Percentiles rank a stretch among this genome's conserved stretches.
These are phyloP conservation scores for Astreopora myriophthalma DNA, from an alignment of 64 coral and sea anemone species.

Conservation along the genomic window DNA sequence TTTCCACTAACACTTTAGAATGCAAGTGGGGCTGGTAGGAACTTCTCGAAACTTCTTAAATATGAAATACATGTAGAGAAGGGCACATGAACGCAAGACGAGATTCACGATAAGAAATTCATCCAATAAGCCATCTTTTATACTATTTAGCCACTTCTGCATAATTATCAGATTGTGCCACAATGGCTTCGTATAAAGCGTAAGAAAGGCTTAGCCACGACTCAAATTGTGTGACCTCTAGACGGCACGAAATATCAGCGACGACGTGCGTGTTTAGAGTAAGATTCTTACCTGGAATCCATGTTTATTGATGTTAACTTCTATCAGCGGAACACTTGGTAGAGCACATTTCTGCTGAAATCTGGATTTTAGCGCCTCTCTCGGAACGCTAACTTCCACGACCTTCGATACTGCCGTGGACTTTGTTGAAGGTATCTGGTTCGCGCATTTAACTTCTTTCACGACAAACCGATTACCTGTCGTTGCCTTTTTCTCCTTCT, in stretches of 20 bases:
- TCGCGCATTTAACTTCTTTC: constrained; percentile 25
- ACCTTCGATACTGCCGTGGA: background rate
- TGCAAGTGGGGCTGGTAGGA: too few species aligned
- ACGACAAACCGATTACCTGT: constrained; percentile 5
- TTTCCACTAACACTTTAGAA: too few species aligned
- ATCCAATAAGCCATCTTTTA: too few species aligned
- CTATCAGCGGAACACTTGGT: constrained; percentile 2
- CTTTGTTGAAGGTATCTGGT: background rate
- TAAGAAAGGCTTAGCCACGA: too few species aligned
- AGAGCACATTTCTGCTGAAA: background rate
- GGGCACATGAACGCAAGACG: too few species aligned
- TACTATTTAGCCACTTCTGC: too few species aligned
- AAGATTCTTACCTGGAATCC: background rate
- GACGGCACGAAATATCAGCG: too few species aligned
- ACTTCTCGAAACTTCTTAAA: too few species aligned
- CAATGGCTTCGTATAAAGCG: too few species aligned
- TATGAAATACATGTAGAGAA: too few species aligned
- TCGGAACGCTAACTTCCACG: background rate
- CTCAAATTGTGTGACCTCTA: background rate
- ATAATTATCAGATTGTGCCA: too few species aligned
- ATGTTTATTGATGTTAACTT: constrained; percentile 28
- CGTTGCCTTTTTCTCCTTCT: background rate
- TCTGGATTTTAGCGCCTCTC: constrained; percentile 1
- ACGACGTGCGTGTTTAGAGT: background rate
- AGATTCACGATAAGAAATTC: too few species aligned